Evolutionary conservation across 2,797 vertebrate species (phyloP), one percentile per base, ranked within the genome.

Genomic region (Anniella stebbinsi): DNA sequence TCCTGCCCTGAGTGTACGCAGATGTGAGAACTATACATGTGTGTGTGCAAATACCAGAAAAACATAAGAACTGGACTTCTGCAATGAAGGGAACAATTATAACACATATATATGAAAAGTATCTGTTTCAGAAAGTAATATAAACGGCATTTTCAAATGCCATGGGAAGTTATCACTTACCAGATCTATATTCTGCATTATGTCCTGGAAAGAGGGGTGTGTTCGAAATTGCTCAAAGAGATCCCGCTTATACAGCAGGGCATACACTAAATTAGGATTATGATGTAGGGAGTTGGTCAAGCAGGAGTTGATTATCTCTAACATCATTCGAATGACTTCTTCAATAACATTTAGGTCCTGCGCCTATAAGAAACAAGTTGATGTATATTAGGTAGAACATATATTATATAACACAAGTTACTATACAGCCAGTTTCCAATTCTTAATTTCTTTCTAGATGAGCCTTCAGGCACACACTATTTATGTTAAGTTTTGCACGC

Each of bases 291-390:
- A 99, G 91, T 98, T 99, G 87, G 98, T 97, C 95, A 99, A 96
- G 96, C 99, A 99, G 45, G 99, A 99, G 97, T 99, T 99, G 97
- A 99, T 99, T 94, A 99, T 99, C 97, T 99, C 99, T 93, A 99
- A 92, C 98, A 99, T 98, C 99, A 99, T 99, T 69, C 99, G 97
- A 96, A 99, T 99, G 96, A 99, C 99, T 94, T 99, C 99, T 95
- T 99, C 99, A 0, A 99, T 99, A 96, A 99, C 99, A 78, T 97
- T 99, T 92, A 99, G 97, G 95, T 99, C 99, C 95, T 99, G 99
- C 0, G 99, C 99, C 99, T 99, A 94, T 72, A 78, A 92, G 92
- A 93, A 80, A 93, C 28, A 41, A 69, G 63, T 1, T 67, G 89
- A 93, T 89, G 90, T 0, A 45, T 3, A 91, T 28, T 41, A 67